Conservation (phyloP, 2,113 vertebrate species). For the Myotis davidii region DNA sequence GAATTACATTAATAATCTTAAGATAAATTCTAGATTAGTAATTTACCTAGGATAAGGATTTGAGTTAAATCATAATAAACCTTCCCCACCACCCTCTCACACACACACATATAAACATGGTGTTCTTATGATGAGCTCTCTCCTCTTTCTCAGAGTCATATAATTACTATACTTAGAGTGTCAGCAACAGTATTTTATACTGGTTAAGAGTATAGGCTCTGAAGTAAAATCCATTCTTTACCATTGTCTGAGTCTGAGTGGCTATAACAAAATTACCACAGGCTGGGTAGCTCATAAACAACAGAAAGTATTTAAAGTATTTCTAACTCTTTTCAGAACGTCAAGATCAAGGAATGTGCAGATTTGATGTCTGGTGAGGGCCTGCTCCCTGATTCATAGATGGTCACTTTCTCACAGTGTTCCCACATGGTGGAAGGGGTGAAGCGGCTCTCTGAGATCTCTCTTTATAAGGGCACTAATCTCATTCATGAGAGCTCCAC, state of each 20-base stretch:
- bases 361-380: background rate
- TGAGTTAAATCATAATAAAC: constrained; percentile 19
- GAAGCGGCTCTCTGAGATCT: background rate
- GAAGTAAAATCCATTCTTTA: constrained; percentile 30
- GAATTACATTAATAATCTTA: background rate
- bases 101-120: background rate
- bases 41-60: constrained; percentile 12
- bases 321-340: background rate
- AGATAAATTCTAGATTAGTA: constrained; percentile 55
- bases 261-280: background rate
- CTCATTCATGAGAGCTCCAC: background rate
- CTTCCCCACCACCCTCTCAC: background rate
- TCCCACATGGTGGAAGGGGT: background rate
- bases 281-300: background rate
- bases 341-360: background rate
- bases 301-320: constrained; percentile 15
- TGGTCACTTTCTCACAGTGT: background rate
- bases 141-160: background rate
- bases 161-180: background rate
- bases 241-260: background rate
- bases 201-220: background rate
- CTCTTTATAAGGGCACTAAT: background rate
- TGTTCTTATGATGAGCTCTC: background rate
- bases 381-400: background rate
- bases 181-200: background rate